Evolutionary conservation across 2,888 invertebrate species (phyloP).

Genomic region (Auanema freiburgensis): DNA sequence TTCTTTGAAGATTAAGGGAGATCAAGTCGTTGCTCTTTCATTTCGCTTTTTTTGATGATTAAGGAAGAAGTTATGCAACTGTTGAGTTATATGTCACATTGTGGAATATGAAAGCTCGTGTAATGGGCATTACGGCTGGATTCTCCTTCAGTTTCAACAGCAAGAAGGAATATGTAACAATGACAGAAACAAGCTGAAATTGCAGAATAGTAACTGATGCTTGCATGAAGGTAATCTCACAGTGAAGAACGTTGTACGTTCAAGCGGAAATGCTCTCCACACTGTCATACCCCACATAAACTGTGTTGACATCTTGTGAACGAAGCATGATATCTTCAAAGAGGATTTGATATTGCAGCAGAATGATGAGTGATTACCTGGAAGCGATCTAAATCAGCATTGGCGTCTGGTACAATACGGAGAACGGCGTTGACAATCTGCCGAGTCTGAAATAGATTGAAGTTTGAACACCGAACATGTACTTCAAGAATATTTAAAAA

Average conservation of each 20-base stretch:
- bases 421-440: conserved; percentile 57
- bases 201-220: no score
- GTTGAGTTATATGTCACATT: conserved; percentile 3
- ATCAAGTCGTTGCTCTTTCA: no score
- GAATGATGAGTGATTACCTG: no score
- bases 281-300: conserved; percentile 64
- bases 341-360: no score
- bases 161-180: conserved; percentile 60
- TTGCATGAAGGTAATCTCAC: no score
- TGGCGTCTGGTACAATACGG: conserved; percentile 57
- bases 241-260: conserved; percentile 62
- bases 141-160: conserved; percentile 59
- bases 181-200: conserved; percentile 55
- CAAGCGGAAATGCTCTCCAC: conserved; percentile 62
- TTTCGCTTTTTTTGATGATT: no score
- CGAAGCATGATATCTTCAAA: conserved; percentile 59
- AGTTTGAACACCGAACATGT: neutral
- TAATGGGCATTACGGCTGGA: conserved; percentile 23
- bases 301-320: conserved; percentile 62
- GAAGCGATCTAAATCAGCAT: conserved; percentile 57
- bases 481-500: no score
- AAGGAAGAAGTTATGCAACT: no score
- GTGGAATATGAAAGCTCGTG: conserved; percentile 14
- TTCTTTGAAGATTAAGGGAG: no score
- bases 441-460: conserved; percentile 48